Base-by-base conservation (phyloP, 2,113 vertebrate species). In the Sialia sialis region DNA sequence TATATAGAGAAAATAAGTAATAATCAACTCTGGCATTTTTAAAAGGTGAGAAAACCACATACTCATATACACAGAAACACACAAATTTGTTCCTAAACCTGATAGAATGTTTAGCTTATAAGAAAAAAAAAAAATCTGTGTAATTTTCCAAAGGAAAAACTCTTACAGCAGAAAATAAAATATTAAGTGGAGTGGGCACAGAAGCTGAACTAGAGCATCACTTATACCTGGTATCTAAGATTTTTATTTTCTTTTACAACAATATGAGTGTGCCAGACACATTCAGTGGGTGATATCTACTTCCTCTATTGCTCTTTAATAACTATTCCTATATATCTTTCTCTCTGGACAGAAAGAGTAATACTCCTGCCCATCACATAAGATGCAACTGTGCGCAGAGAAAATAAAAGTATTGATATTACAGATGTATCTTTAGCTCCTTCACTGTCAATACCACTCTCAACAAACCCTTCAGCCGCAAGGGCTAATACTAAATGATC, bases 271-370 rank as follows among this genome's bases (percentile, higher is more conserved):
- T 68, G 55, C 62, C 3, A 51, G 93, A 74, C 72, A 88, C 54
- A 76, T 93, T 87, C 48, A 21, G 60, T 36, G 56, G 56, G 68
- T 69, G 74, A 92, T 84, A 78, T 39, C 78, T 84, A 55, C 89
- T 95, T 90, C 72, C 32, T 34, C 46, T 84, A 38, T 64, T 86
- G 27, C 39, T 93, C 58, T 97, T 96, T 93, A 96, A 96, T 93
- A 97, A 95, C 75, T 95, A 49, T n/a, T 69, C 70, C 49, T 93
- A 70, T 84, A 82, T 58, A 84, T 60, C 64, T 95, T 95, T 94
- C 90, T 62, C 83, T 83, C 26, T 74, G 34, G 58, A 78, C 34
- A 90, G 88, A 74, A 92, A 89, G 56, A 89, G 68, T 93, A 97
- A 91, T 95, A 92, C 68, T 84, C 36, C 68, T 96, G 96, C 89